Evolutionary conservation across 2,888 invertebrate genomes (phyloP).

Genomic region (Microdon myrmicae): DNA sequence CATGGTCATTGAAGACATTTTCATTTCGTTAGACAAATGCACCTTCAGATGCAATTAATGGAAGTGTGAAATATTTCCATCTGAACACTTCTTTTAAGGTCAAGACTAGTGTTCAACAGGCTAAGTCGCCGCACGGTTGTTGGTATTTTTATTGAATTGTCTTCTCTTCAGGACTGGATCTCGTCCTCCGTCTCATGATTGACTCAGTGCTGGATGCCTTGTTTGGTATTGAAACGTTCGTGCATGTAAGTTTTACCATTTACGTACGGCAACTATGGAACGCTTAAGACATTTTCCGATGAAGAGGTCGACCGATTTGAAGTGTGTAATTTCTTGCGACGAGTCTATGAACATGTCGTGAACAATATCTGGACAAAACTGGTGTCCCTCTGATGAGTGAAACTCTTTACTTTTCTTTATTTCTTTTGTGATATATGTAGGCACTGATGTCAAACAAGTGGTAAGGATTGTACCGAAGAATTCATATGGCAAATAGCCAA

Average conservation of each 20-base stretch:
- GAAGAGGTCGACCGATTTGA: constrained; percentile 23
- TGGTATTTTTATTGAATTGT: constrained; percentile 41
- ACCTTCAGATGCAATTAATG: constrained; percentile 23
- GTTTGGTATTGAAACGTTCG: constrained; percentile 24
- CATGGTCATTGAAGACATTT: too few relatives aligned
- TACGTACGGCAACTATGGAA: constrained; percentile 15
- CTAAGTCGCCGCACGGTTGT: constrained; percentile 13
- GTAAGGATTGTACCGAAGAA: too few relatives aligned
- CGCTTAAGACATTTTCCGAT: too few relatives aligned
- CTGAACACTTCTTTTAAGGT: constrained; percentile 38
- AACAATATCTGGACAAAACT: not conserved
- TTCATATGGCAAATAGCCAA: too few relatives aligned
- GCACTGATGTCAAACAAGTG: too few relatives aligned
- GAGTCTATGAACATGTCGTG: too few relatives aligned
- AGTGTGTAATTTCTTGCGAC: constrained; percentile 36
- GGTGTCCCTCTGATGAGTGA: constrained; percentile 23
- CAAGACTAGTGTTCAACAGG: constrained; percentile 18
- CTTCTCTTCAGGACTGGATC: constrained; percentile 6
- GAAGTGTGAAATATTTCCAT: constrained; percentile 46
- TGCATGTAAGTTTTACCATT: constrained; percentile 30
- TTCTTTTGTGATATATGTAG: not conserved
- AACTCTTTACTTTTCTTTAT: constrained; percentile 21
- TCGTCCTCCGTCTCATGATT: constrained; percentile 6
- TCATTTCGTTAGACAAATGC: constrained; percentile 1
- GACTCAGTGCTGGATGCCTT: constrained; percentile 3